Evolutionary conservation across 2,888 invertebrate genomes (phyloP), one percentile per base, ranked within the genome.

Genomic region (Eupithecia abbreviata): DNA sequence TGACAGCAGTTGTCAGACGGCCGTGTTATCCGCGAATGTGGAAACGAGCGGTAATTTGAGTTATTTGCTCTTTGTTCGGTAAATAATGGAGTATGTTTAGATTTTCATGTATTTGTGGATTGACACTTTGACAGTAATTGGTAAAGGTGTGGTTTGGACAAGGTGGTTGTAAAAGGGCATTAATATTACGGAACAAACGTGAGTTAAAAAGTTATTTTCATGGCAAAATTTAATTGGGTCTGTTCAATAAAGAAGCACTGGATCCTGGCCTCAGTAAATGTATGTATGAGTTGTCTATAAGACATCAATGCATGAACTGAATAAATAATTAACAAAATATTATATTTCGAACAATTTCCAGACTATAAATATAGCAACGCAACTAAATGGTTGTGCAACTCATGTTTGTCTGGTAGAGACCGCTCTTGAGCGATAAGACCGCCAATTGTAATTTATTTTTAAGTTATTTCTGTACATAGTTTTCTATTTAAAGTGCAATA

Each of bases 1-100:
- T 88, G 89, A 87, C 90, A 87, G 85, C 81, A 47, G 81, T 83
- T 87, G 89, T 89, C 89, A 88, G 82, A 80, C 80, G 80, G 77
- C 83, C 82, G 78, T 66, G 73, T 71, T 76, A 78, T 78, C 77
- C 82, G 78, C 69, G 82, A 78, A 77, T 77, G 71, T 79, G 78
- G 81, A 81, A 78, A 74, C 73, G 81, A 72, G 73, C 66, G 73
- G 71, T 73, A 69, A 74, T 74, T 78, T 67, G 68, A 51, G 67
- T 49, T 76, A 55, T 74, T 73, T 73, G 62, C 51, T 67, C 30
- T 55, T 51, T 73, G 47, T 51, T 55, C 42, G 15, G 66, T 66
- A 66, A 66, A 66, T 66, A 66, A 66, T 66, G 42, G 42, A 42
- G 10, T 62, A 42, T 42, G 42, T 66, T 42, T 66, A 66, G 42